phyloP scores from a whole-genome alignment of 92 coral and sea anemone species.

The Palythoa grandis region DNA sequence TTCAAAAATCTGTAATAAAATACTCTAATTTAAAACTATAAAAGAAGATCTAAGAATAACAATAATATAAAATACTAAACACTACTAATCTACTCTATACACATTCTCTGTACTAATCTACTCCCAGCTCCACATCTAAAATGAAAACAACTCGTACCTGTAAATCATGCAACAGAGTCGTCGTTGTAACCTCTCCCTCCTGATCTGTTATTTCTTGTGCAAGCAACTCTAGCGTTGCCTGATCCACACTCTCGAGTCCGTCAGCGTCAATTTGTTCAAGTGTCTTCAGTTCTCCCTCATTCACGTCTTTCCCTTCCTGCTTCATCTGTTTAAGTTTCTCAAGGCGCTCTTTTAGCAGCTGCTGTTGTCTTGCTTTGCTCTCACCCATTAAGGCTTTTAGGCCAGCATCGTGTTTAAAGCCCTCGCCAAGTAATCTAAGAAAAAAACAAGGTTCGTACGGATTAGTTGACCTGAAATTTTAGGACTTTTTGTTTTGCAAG shows the following conservation, averaged over 20 bases:
- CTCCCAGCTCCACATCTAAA: not conserved
- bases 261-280: slow-evolving; percentile 87
- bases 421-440: slow-evolving; percentile 87
- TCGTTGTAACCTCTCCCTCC: slow-evolving; percentile 79
- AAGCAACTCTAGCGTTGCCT: slow-evolving; percentile 66
- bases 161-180: slow-evolving; percentile 75
- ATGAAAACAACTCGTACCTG: slow-evolving; percentile 59
- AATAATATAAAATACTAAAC: no score
- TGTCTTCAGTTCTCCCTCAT: slow-evolving; percentile 76
- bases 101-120: no score
- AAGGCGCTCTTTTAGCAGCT: slow-evolving; percentile 79
- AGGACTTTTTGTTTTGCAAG: no score
- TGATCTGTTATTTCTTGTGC: slow-evolving; percentile 61
- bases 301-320: slow-evolving; percentile 83
- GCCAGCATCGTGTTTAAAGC: slow-evolving; percentile 88
- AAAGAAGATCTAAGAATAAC: no score
- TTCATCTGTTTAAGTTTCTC: slow-evolving; percentile 78
- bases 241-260: slow-evolving; percentile 79
- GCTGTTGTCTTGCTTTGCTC: slow-evolving; percentile 86
- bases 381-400: slow-evolving; percentile 90
- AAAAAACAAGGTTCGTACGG: not conserved
- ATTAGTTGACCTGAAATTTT: no score
- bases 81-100: no score
- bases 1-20: no score
- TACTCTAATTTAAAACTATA: no score